Percentiles rank a stretch among this genome's conserved stretches.
phyloP scores from a whole-genome alignment of 1,140 invertebrate genomes.

The Magallana angulata region DNA sequence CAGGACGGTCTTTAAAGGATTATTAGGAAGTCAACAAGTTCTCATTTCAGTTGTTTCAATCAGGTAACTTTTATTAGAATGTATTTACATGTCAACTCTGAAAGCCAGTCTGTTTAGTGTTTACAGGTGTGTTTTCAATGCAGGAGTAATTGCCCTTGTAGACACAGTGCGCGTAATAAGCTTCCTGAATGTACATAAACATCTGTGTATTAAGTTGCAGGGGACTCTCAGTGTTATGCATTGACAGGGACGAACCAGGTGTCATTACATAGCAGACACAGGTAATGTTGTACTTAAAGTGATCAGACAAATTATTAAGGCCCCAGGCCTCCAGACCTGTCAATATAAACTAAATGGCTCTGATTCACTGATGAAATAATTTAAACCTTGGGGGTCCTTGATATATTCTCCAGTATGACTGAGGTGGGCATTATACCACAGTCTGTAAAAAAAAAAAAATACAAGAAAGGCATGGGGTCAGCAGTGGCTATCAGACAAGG shows the following conservation, averaged over 20 bases:
- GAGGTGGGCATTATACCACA: too few relatives aligned
- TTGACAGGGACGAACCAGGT: slow-evolving; percentile 7
- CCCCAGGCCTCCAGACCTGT: slow-evolving; percentile 1
- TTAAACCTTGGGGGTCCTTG: not conserved
- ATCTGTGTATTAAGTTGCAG: slow-evolving; percentile 25
- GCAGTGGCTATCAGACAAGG: not conserved
- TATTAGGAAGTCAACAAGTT: not conserved
- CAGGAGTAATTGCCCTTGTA: slow-evolving; percentile 29
- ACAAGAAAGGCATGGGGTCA: not conserved
- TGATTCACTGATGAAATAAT: slow-evolving; percentile 17
- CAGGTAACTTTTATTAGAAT: slow-evolving; percentile 18
- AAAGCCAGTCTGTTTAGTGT: not conserved
- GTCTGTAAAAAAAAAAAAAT: too few relatives aligned
- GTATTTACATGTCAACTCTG: slow-evolving; percentile 13
- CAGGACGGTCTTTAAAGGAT: not conserved
- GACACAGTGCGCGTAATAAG: not conserved
- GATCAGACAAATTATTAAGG: slow-evolving; percentile 11
- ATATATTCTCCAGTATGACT: too few relatives aligned
- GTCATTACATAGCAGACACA: slow-evolving; percentile 15
- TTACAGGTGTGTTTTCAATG: not conserved
- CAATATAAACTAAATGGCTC: slow-evolving; percentile 15
- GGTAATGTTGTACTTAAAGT: slow-evolving; percentile 15
- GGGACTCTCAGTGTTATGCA: not conserved
- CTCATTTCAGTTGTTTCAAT: slow-evolving; percentile 17
- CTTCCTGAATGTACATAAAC: slow-evolving; percentile 32